phyloP scores from a whole-genome alignment of 2,113 vertebrate species.

The Todiramphus saurophagus region DNA sequence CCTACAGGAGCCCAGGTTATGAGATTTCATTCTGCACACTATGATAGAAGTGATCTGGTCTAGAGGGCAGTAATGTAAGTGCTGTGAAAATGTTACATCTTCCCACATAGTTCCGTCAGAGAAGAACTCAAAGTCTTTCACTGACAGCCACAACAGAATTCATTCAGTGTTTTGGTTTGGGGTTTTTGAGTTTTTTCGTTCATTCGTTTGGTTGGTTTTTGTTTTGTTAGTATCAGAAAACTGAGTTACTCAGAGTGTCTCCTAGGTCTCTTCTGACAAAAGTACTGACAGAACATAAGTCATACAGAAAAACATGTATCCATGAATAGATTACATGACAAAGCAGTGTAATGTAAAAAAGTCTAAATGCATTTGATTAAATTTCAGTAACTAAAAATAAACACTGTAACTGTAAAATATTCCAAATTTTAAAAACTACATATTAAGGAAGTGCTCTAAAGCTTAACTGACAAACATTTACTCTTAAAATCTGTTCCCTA shows the following conservation, averaged over 20 bases:
- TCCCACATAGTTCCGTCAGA: neutral
- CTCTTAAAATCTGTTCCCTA: neutral
- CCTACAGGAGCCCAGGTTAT: neutral
- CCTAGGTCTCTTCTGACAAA: neutral
- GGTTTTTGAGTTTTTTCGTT: too few relatives aligned
- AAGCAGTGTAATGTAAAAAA: neutral
- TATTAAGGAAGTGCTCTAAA: neutral
- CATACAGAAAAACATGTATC: neutral
- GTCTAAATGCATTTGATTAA: neutral
- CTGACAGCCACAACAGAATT: neutral
- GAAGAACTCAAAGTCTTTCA: neutral
- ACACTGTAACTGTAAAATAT: neutral
- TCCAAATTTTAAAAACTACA: neutral
- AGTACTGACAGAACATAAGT: neutral
- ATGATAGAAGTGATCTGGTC: neutral
- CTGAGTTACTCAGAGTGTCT: neutral
- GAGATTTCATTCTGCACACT: neutral
- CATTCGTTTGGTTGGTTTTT: too few relatives aligned
- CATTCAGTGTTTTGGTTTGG: neutral
- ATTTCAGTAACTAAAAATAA: neutral
- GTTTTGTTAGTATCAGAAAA: neutral
- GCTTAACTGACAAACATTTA: neutral
- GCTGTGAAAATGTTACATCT: neutral
- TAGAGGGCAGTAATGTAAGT: neutral
- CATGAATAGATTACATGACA: neutral